Evolutionary conservation across 2,797 vertebrate species (phyloP), one percentile per base, ranked within the genome.

Genomic region (Crax fasciolata): DNA sequence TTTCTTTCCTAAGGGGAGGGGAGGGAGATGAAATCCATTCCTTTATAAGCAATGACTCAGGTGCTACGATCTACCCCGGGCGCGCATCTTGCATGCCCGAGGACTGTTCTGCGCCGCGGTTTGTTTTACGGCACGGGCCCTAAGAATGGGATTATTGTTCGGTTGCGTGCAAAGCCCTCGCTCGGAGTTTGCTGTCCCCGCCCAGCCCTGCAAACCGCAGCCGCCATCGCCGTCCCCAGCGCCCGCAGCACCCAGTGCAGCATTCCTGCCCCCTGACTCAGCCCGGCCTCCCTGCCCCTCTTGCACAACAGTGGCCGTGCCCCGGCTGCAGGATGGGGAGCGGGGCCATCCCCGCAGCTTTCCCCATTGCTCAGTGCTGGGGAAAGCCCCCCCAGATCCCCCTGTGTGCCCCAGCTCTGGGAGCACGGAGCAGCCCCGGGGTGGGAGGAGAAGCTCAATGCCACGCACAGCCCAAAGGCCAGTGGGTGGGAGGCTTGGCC

Each of bases 81-180:
- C 92, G 87, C 82, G 41, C 89, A 73, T 90, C 96, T 39, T 28
- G 52, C 87, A 18, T 10, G 75, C 62, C 78, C 55, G 27, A 24
- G 59, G 17, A 20, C 58, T 24, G 86, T 44, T 76, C 39, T 12
- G 39, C 13, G 73, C 80, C 63, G 72, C 15, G 70, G 38, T 51
- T 24, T 46, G 80, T 71, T 86, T 91, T 90, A 82, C 82, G 89
- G 97, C 97, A 96, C 96, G 97, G 94, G 98, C 97, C 97, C 98
- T 96, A 97, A 99, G 98, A 99, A 99, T 99, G 98, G 98, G 98
- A 97, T 98, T 97, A 98, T 99, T 98, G 98, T 99, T 99, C 97
- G 91, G 92, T 98, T 98, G 98, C 98, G 98, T 99, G 99, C 99
- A 96, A 99, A 99, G 98, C 98, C 98, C 96, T 97, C 90, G 88